Evolutionary conservation across 2,797 vertebrate species (phyloP), one percentile per base, ranked within the genome.

Genomic region (Notoglanidium macrostoma): DNA sequence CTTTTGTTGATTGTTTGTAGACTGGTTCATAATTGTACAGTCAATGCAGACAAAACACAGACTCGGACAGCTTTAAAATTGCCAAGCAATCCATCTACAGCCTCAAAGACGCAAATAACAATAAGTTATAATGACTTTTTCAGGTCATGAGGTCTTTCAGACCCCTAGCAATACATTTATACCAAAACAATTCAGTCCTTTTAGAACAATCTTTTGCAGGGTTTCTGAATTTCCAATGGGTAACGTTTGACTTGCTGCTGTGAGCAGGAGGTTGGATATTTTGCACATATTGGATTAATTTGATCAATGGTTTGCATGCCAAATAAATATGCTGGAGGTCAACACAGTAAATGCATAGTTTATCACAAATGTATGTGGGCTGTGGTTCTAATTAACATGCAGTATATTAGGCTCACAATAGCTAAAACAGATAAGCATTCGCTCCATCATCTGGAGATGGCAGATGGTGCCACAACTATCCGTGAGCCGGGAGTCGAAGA

Each of bases 1-100:
- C 29, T 32, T 35, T 78, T 54, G 21, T 32, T 70, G 81, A 70
- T 77, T 76, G 51, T 73, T 73, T 73, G 35, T 59, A 19, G 68
- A 44, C 61, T 74, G 12, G 32, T 84, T 72, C 32, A 84, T 40
- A 44, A 23, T 55, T 55, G 55, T 5, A 40, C 15, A 23, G 44
- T 23, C 40, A 57, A 14, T 29, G 46, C 10, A 73, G 26, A 85
- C 10, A 35, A 51, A 70, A 32, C 77, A 80, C 32, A 15, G 57
- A 83, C 17, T 15, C 17, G 0, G 68, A 23, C 12, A 57, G 29
- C 21, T 26, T 10, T 65, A 46, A 77, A 54, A 5, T 8, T 54
- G n/a, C 54, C 3, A 77, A 51, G 59, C 49, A 70, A 21, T 72
- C 40, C 23, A 68, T 14, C 19, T 32, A 32, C n/a, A 70, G 67